A percentile compares a stretch with the other conserved stretches of the same genome.
phyloP scores from a whole-genome alignment of 1,140 invertebrate species.

The Anastrepha ludens region DNA sequence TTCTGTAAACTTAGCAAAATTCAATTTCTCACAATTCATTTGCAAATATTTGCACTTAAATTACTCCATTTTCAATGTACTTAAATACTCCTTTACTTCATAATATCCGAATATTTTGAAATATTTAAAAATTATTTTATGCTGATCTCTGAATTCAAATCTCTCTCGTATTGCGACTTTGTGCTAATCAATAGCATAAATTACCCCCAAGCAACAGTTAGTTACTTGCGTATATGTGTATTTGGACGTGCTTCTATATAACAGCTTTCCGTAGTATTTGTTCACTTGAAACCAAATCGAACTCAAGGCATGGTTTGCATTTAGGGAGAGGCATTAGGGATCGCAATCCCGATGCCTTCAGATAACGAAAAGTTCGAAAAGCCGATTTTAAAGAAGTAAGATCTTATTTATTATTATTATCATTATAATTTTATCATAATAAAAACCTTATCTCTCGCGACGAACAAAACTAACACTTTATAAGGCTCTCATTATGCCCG shows the following conservation, averaged over 20 bases:
- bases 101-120: not conserved
- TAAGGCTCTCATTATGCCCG: no score
- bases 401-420: no score
- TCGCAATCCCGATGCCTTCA: no score
- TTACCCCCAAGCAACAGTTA: not conserved
- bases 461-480: no score
- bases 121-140: constrained; percentile 5
- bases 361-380: no score
- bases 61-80: not conserved
- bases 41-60: not conserved
- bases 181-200: no score
- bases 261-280: not conserved
- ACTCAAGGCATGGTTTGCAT: not conserved
- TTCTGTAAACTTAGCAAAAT: no score
- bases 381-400: no score
- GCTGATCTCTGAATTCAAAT: not conserved
- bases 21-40: not conserved
- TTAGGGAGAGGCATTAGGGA: no score
- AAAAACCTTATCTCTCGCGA: no score
- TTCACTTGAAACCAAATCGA: not conserved
- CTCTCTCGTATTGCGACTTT: not conserved
- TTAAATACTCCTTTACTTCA: not conserved
- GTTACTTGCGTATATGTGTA: not conserved
- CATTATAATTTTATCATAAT: no score
- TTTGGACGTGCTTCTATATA: not conserved